These are phyloP conservation scores for Drosophila chauvacae DNA, from an alignment of 1,140 invertebrate species.

Conservation along the genomic window DNA sequence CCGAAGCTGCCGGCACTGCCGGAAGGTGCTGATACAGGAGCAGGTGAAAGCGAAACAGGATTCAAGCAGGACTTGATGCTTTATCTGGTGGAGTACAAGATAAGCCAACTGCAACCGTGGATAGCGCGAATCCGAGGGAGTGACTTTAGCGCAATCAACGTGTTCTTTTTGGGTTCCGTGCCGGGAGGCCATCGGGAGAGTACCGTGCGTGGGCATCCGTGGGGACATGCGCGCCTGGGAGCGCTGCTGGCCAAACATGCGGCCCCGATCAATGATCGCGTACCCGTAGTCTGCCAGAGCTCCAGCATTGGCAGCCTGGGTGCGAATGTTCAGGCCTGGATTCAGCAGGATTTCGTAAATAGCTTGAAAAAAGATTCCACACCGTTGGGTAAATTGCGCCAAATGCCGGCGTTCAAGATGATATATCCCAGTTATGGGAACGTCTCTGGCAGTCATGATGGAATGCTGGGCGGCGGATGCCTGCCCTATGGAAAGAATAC, in stretches of 20 bases:
- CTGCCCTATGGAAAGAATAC: conserved; percentile 93
- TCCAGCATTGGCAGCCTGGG: conserved; percentile 96
- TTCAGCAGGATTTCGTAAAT: conserved; percentile 88
- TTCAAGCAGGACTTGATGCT: conserved; percentile 94
- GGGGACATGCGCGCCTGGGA: conserved; percentile 90
- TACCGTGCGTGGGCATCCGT: conserved; percentile 85
- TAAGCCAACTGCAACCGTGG: conserved; percentile 89
- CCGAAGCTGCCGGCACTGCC: conserved; percentile 89
- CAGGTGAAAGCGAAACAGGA: conserved; percentile 92
- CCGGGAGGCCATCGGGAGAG: conserved; percentile 91
- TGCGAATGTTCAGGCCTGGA: conserved; percentile 88
- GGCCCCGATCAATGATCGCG: conserved; percentile 85
- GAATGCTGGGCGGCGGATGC: conserved; percentile 92
- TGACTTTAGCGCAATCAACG: conserved; percentile 93
- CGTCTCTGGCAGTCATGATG: conserved; percentile 93
- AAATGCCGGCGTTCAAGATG: conserved; percentile 79
- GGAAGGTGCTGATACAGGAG: conserved; percentile 85
- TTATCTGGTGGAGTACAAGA: conserved; percentile 92
- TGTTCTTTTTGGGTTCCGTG: conserved; percentile 93
- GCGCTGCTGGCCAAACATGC: conserved; percentile 88
- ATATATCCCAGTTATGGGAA: conserved; percentile 91
- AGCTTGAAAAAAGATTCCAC: conserved; percentile 86
- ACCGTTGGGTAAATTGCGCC: conserved; percentile 62
- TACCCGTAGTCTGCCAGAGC: conserved; percentile 90
- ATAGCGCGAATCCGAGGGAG: conserved; percentile 89